Base-by-base conservation (phyloP, 2,888 invertebrate genomes). In the Eustalomyia histrio region DNA sequence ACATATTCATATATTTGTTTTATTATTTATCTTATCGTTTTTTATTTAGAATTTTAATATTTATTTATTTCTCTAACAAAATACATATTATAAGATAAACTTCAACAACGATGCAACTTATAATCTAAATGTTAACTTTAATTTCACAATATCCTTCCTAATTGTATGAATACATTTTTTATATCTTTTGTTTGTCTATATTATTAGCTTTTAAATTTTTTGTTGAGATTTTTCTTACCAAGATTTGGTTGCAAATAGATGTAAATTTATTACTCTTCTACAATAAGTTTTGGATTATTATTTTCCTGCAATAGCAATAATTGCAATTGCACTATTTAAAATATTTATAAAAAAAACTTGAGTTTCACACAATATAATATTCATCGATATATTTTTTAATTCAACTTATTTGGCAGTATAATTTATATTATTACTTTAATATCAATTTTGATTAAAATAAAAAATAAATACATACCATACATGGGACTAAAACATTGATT, bases 121-220 rank as follows among this genome's bases (percentile, higher is more conserved):
- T 83, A 75, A 79, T 82, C 85, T 88, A 86, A 88, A 89, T 88
- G 88, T 88, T 88, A 88, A 88, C 88, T 88, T 88, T 88, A 88
- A 88, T 88, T 88, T 88, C 88, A 89, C 88, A 89, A 87, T 86
- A 88, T 87, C 39, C 29, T 75, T 60, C 67, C 67, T 75, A 75
- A 67, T 72, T 69, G 57, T 16, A 69, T 65, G 55, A 55, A 57
- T 80, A 79, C 58, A 8, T 73, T 79, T 63, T 35, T 52, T 64
- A 29, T n/a, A n/a, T n/a, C 43, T 53, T 68, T 74, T 76, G 18
- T 53, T 75, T 76, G 21, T 29, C 17, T 64, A 18, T 47, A 76
- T 52, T 73, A 53, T 39, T 50, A 17, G 29, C 7, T 29, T n/a
- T 29, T 6, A 3, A 6, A 6, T 29, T 29, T 29, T 29, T 14